Evolutionary conservation across 2,888 invertebrate species (phyloP).

Genomic region (Cataglyphis altisquamis): DNA sequence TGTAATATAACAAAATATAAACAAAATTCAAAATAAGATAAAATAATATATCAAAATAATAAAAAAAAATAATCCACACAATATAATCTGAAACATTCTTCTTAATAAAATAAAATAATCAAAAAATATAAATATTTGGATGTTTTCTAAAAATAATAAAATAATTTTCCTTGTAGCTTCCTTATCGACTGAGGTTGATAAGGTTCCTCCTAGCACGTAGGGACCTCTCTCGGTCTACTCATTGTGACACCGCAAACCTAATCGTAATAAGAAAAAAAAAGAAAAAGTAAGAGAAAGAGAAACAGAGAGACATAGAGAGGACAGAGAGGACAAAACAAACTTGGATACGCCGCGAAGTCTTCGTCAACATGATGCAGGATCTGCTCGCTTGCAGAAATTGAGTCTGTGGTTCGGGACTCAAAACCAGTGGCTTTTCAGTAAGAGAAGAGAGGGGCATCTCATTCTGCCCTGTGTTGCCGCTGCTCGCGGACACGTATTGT

Average conservation of each 20-base stretch:
- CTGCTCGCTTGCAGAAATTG: conserved; percentile 42
- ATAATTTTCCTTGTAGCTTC: conserved; percentile 33
- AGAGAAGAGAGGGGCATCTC: conserved; percentile 43
- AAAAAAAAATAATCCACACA: not conserved
- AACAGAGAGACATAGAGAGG: not conserved
- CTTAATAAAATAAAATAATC: not conserved
- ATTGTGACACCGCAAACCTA: conserved; percentile 32
- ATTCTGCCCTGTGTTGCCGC: conserved; percentile 65
- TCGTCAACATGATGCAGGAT: not conserved
- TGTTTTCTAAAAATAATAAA: too few species aligned
- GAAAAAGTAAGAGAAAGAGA: too few species aligned
- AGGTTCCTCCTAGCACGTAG: conserved; percentile 66
- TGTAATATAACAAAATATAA: not conserved
- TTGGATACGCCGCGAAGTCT: conserved; percentile 66
- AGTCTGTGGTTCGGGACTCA: conserved; percentile 57
- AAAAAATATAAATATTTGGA: too few species aligned
- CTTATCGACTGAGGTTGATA: conserved; percentile 63
- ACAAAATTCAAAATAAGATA: not conserved
- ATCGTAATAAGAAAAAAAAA: conserved; percentile 30
- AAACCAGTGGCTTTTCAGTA: conserved; percentile 53
- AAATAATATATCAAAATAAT: not conserved
- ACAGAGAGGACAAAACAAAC: conserved; percentile 67
- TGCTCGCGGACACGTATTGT: conserved; percentile 77
- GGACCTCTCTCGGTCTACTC: conserved; percentile 66
- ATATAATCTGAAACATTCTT: not conserved